Percentiles rank a stretch among this genome's conserved stretches.
These are phyloP conservation scores for Cyphomyrus plagiostoma DNA, from an alignment of 2,113 vertebrate genomes.

Conservation along the genomic window DNA sequence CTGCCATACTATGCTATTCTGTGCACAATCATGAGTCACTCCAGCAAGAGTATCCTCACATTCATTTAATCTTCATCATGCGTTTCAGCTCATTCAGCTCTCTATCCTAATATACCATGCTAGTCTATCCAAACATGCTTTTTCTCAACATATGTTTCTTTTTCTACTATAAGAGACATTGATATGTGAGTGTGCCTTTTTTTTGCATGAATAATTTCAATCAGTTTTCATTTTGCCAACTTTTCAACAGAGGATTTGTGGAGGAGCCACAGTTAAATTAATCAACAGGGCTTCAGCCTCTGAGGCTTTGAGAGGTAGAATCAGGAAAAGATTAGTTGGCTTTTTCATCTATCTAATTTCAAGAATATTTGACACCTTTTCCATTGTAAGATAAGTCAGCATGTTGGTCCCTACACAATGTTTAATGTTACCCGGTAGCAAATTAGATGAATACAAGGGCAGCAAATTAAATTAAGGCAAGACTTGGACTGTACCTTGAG, in stretches of 20 bases:
- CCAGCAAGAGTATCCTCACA: background rate
- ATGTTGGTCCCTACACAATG: background rate
- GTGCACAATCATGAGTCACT: background rate
- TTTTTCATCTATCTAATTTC: background rate
- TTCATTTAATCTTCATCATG: background rate
- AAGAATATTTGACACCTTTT: background rate
- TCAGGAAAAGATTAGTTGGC: background rate
- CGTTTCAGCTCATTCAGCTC: background rate
- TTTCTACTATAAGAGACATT: background rate
- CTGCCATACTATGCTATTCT: background rate
- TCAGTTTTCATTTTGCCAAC: background rate
- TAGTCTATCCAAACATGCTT: background rate
- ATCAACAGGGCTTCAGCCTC: background rate
- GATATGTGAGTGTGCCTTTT: background rate
- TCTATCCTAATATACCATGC: background rate
- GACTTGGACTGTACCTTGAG: conserved; percentile 47
- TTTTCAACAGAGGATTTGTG: background rate
- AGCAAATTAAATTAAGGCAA: background rate
- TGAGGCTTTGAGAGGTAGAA: background rate
- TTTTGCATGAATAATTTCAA: background rate
- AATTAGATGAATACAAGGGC: background rate
- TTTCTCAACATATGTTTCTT: background rate
- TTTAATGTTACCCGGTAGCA: background rate
- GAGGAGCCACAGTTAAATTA: background rate
- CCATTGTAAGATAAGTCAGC: background rate